phyloP scores from a whole-genome alignment of 2,888 invertebrate species.

The Aphidius colemani region DNA sequence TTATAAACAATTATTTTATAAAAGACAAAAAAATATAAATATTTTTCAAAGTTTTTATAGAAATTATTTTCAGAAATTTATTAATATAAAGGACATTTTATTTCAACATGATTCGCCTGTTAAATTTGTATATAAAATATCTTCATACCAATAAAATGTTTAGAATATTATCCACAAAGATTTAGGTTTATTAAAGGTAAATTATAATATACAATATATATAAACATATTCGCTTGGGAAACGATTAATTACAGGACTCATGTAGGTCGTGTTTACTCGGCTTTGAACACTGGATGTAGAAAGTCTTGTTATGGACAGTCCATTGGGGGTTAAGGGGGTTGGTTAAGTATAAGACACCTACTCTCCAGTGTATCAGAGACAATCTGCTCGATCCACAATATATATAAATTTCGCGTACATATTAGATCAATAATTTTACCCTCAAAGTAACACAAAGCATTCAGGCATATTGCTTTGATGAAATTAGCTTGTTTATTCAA shows the following conservation, averaged over 20 bases:
- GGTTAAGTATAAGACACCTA: conserved; percentile 56
- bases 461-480: conserved; percentile 6
- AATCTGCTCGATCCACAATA: conserved; percentile 44
- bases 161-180: too few species aligned
- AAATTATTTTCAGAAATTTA: too few species aligned
- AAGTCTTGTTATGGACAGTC: conserved; percentile 11
- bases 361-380: conserved; percentile 45
- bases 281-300: conserved; percentile 40
- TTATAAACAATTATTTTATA: too few species aligned
- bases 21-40: too few species aligned
- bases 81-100: too few species aligned
- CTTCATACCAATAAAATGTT: too few species aligned
- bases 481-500: conserved; percentile 5
- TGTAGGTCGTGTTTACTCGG: conserved; percentile 46
- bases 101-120: too few species aligned
- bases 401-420: conserved; percentile 30
- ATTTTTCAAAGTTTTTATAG: too few species aligned
- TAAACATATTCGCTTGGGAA: conserved; percentile 37
- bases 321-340: conserved; percentile 32
- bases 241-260: conserved; percentile 57
- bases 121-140: too few species aligned
- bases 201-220: too few species aligned
- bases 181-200: too few species aligned
- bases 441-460: conserved; percentile 30
- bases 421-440: conserved; percentile 60